Base-by-base conservation (phyloP, 1,140 invertebrate species). In the Contarinia nasturtii region DNA sequence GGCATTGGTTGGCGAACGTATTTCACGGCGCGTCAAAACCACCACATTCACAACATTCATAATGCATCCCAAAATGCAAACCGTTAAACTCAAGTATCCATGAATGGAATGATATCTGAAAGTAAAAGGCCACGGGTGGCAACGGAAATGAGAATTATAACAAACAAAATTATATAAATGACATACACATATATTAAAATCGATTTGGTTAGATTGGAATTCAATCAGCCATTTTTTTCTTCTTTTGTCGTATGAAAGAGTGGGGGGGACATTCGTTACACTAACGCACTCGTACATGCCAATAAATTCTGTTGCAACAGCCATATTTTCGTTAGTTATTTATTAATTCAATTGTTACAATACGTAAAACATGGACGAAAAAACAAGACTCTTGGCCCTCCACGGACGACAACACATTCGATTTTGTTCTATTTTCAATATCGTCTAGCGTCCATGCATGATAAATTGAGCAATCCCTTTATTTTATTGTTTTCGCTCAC, bases 21-120 rank as follows among this genome's bases (percentile, higher is more conserved):
- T 93, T 57, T 91, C 83, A 5, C 80, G 70, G 8, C 89, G 75
- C 0, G 90, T 91, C 18, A 98, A 67, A 4, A 98, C 90, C n/a
- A 84, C 79, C 36, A 98, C 91, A 66, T 95, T 98, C 47, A 96
- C 74, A 1, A 83, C 73, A 61, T 97, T 98, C 42, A 90, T 86
- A 14, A 94, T 74, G 3, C 87, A 86, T 37, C 93, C 93, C 55
- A 94, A 83, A 17, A 86, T 70, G 63, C 93, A 97, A 37, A 98
- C 86, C 2, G 22, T n/a, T 44, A 40, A 41, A 14, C 8, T 22
- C 2, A 48, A 34, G 46, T 63, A 63, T n/a, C 61, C 61, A 45
- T 63, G 61, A 8, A 59, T 49, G 37, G 53, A 55, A 47, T 60
- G 57, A 42, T 61, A 63, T 47, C 61, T 63, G 52, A 22, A 4